Conservation (phyloP, 2,888 invertebrate species). For the Villa cingulata region DNA sequence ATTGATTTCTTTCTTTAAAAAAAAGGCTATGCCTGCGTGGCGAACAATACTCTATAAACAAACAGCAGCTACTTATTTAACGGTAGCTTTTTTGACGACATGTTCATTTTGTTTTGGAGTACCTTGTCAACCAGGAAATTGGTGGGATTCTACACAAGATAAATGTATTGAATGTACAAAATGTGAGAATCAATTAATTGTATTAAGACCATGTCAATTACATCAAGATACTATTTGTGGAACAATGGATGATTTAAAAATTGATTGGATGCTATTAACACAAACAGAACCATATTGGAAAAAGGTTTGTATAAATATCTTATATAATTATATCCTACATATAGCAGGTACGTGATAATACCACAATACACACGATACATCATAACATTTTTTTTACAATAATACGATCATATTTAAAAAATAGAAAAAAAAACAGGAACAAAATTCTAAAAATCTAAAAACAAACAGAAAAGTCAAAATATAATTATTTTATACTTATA, state of each 20-base stretch:
- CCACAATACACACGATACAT: too few relatives aligned
- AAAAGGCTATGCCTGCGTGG: slow-evolving; percentile 8
- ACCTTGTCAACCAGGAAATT: slow-evolving; percentile 45
- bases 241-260: slow-evolving; percentile 48
- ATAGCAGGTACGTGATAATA: too few relatives aligned
- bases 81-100: slow-evolving; percentile 19
- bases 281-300: slow-evolving; percentile 36
- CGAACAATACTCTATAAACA: slow-evolving; percentile 5
- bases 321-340: too few relatives aligned
- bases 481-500: too few relatives aligned
- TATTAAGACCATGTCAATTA: slow-evolving; percentile 57
- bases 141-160: slow-evolving; percentile 53
- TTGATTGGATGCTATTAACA: slow-evolving; percentile 45
- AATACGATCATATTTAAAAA: too few relatives aligned
- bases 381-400: too few relatives aligned
- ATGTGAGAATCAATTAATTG: slow-evolving; percentile 50
- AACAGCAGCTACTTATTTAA: slow-evolving; percentile 5
- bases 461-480: too few relatives aligned
- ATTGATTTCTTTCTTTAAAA: too few relatives aligned
- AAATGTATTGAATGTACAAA: slow-evolving; percentile 56
- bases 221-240: slow-evolving; percentile 65
- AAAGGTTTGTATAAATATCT: slow-evolving; percentile 29
- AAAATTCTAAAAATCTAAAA: too few relatives aligned
- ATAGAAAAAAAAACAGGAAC: too few relatives aligned
- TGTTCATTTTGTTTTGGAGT: slow-evolving; percentile 29